Conservation (phyloP, 2,113 vertebrate species). For the Cyprinodon tularosa region DNA sequence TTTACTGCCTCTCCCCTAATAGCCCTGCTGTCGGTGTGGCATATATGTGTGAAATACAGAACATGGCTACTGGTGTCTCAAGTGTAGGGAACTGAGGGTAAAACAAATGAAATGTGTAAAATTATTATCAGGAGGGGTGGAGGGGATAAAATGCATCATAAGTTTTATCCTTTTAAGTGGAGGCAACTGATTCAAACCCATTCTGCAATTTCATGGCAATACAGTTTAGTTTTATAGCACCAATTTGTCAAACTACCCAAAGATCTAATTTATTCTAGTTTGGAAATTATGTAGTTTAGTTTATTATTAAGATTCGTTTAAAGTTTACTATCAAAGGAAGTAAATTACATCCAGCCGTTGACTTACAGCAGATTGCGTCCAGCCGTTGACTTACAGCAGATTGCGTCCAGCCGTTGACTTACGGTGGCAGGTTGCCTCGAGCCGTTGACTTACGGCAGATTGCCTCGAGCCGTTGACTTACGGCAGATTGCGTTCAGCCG, state of each 20-base stretch:
- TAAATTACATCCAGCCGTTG: background rate
- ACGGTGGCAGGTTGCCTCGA: too few relatives aligned
- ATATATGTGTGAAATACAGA: conserved; percentile 46
- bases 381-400: too few relatives aligned
- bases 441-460: too few relatives aligned
- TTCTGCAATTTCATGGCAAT: too few relatives aligned
- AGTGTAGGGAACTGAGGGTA: conserved; percentile 13
- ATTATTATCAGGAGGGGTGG: background rate
- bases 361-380: background rate
- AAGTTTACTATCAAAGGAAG: background rate
- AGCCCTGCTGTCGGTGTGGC: conserved; percentile 29
- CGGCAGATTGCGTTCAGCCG: too few relatives aligned
- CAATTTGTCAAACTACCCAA: too few relatives aligned
- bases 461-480: too few relatives aligned
- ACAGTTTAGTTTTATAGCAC: too few relatives aligned
- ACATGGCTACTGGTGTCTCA: conserved; percentile 15
- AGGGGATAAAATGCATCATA: too few relatives aligned
- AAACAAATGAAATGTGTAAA: background rate
- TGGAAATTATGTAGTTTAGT: background rate
- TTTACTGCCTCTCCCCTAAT: conserved; percentile 48
- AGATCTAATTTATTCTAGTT: background rate
- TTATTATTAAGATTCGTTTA: background rate
- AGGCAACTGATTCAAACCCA: too few relatives aligned
- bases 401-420: too few relatives aligned
- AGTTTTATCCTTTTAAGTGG: too few relatives aligned